Evolutionary conservation across 2,797 vertebrate species (phyloP).

Genomic region (Rhynchotus rufescens): DNA sequence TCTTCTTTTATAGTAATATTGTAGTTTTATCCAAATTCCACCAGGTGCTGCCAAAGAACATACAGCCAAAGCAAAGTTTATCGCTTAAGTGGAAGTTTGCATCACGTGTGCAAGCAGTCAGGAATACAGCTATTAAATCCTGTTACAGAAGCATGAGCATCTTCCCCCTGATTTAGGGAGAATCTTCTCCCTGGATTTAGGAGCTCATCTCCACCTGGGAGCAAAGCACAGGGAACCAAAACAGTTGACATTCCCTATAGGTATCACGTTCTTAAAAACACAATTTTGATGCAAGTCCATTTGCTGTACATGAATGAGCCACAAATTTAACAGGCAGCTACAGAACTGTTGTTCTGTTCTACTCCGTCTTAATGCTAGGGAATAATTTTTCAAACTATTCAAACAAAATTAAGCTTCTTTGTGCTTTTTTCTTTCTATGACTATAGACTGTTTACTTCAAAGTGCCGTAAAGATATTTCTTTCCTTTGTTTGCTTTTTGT

Average conservation of each 20-base stretch:
- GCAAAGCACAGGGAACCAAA: not conserved
- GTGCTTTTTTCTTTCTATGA: no score
- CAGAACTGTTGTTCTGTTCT: rapidly evolving
- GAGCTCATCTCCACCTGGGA: not conserved
- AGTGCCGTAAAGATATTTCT: not conserved
- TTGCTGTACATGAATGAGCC: not conserved
- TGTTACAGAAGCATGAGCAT: not conserved
- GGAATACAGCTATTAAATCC: not conserved
- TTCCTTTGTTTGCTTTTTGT: not conserved
- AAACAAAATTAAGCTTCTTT: not conserved
- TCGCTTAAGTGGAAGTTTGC: constrained; percentile 25
- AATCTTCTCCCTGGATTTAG: not conserved
- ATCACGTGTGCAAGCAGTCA: not conserved
- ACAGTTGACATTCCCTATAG: not conserved
- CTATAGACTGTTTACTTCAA: not conserved
- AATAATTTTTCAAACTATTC: not conserved
- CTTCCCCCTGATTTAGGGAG: not conserved
- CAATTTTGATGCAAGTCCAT: rapidly evolving
- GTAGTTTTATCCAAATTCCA: constrained; percentile 84
- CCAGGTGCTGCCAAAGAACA: constrained; percentile 88
- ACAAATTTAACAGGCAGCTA: not conserved
- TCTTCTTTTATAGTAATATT: constrained; percentile 46
- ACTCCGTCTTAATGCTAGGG: not conserved
- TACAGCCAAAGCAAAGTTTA: constrained; percentile 67
- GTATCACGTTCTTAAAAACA: not conserved